Percentiles rank a stretch among this genome's conserved stretches.
Evolutionary conservation across 2,797 vertebrate species (phyloP).

Genomic region (Tamandua tetradactyla): DNA sequence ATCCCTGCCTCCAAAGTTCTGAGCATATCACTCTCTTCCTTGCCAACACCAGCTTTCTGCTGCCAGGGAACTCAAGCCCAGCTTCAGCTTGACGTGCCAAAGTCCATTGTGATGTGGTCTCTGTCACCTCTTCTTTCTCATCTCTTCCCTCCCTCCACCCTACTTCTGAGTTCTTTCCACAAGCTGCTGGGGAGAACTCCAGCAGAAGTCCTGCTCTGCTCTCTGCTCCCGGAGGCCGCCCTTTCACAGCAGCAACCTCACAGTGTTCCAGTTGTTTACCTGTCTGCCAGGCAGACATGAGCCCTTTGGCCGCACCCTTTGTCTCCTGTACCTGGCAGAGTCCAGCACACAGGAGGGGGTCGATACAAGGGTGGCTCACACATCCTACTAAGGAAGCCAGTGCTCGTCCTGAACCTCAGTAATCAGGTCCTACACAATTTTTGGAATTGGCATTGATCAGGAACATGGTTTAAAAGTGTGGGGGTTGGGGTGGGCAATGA

Average conservation of each 20-base stretch:
- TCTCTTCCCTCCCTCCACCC: not conserved
- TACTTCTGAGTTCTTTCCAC: not conserved
- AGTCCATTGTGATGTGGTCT: not conserved
- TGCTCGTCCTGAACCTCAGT: not conserved
- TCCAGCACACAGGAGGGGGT: not conserved
- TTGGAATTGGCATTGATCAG: not conserved
- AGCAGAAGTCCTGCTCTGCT: not conserved
- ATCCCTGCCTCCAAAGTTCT: not conserved
- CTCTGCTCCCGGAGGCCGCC: not conserved
- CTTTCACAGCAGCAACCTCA: fast-evolving
- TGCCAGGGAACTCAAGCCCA: not conserved
- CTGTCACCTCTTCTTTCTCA: not conserved
- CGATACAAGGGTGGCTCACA: fast-evolving
- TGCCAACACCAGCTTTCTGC: not conserved
- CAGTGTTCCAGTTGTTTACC: not conserved
- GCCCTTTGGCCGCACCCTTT: fast-evolving
- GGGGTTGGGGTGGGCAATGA: no score
- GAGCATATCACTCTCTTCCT: not conserved
- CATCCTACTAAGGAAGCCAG: not conserved
- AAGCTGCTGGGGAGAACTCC: not conserved
- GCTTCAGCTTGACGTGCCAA: not conserved
- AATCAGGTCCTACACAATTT: not conserved
- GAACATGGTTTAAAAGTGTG: not conserved
- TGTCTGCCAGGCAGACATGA: not conserved
- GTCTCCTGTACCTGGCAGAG: not conserved